Percentiles rank a stretch among this genome's conserved stretches.
Evolutionary conservation across 2,888 invertebrate species (phyloP).

Genomic region (Xylocampa areola): DNA sequence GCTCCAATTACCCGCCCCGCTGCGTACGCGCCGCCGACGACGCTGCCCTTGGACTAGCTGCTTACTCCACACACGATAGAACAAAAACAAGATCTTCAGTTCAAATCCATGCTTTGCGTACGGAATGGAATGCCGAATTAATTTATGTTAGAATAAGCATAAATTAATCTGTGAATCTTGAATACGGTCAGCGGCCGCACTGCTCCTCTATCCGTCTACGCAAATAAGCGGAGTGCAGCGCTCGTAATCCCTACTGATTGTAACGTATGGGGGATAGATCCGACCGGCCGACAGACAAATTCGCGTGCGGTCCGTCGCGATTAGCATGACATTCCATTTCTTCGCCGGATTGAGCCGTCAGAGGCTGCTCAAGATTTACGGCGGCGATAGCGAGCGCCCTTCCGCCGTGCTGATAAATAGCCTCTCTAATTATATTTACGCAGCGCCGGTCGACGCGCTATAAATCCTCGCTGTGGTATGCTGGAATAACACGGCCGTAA

Average conservation of each 20-base stretch:
- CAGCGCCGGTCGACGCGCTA: slow-evolving; percentile 83
- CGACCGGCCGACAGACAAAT: slow-evolving; percentile 66
- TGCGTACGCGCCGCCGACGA: slow-evolving; percentile 64
- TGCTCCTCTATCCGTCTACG: slow-evolving; percentile 24
- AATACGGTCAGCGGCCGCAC: not conserved
- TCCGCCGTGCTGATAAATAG: slow-evolving; percentile 88
- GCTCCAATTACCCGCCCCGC: slow-evolving; percentile 68
- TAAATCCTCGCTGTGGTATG: slow-evolving; percentile 83
- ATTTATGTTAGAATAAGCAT: slow-evolving; percentile 36
- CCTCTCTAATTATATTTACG: slow-evolving; percentile 89
- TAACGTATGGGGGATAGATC: slow-evolving; percentile 70
- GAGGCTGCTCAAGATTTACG: slow-evolving; percentile 81
- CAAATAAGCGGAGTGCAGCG: slow-evolving; percentile 32
- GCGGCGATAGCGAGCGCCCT: slow-evolving; percentile 84
- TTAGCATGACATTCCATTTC: slow-evolving; percentile 76
- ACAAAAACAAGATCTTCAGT: slow-evolving; percentile 61
- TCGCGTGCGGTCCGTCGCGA: slow-evolving; percentile 61
- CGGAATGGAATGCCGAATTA: slow-evolving; percentile 25
- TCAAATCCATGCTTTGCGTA: slow-evolving; percentile 4
- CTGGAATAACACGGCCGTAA: slow-evolving; percentile 79
- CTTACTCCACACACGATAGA: slow-evolving; percentile 62
- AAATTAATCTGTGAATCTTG: slow-evolving; percentile 22
- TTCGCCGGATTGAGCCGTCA: slow-evolving; percentile 86
- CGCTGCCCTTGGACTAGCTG: slow-evolving; percentile 72
- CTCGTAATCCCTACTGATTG: slow-evolving; percentile 66